These are phyloP conservation scores for Oryzias sinensis DNA, from an alignment of 2,797 vertebrate species.

Conservation along the genomic window DNA sequence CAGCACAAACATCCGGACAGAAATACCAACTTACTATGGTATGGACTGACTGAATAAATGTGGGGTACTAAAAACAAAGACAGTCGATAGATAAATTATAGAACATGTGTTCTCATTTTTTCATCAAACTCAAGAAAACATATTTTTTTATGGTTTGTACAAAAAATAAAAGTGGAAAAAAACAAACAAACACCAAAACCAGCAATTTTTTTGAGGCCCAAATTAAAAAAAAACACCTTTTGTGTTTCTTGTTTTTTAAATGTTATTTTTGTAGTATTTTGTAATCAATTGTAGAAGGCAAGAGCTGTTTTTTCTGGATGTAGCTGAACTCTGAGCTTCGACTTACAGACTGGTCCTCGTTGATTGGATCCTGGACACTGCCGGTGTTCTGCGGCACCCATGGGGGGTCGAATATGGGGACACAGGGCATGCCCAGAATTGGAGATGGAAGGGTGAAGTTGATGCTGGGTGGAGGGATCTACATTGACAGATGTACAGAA, in stretches of 20 bases:
- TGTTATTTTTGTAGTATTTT: too few species aligned
- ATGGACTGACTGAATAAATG: constrained; percentile 81
- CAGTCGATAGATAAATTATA: constrained; percentile 75
- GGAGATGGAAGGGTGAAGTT: constrained; percentile 98
- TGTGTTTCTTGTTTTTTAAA: too few species aligned
- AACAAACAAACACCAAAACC: neutral
- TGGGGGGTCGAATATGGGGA: constrained; percentile 98
- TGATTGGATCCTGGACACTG: constrained; percentile 97
- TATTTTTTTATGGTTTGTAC: constrained; percentile 48
- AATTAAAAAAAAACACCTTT: too few species aligned
- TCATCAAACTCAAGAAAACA: constrained; percentile 49
- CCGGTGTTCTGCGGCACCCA: constrained; percentile 97
- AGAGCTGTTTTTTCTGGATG: too few species aligned
- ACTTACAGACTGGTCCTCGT: constrained; percentile 98
- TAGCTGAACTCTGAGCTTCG: constrained; percentile 2
- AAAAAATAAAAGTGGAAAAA: constrained; percentile 3
- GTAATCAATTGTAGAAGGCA: too few species aligned
- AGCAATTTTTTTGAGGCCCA: too few species aligned
- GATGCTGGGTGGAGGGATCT: constrained; percentile 99
- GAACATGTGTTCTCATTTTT: constrained; percentile 59
- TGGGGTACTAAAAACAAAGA: constrained; percentile 80
- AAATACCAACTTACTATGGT: constrained; percentile 81
- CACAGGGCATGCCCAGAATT: constrained; percentile 97
- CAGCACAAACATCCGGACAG: constrained; percentile 77
- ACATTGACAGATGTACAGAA: constrained; percentile 23